Percentiles rank a stretch among this genome's conserved stretches.
phyloP scores from a whole-genome alignment of 92 coral and sea anemone species.

The Palythoa grandiflora region DNA sequence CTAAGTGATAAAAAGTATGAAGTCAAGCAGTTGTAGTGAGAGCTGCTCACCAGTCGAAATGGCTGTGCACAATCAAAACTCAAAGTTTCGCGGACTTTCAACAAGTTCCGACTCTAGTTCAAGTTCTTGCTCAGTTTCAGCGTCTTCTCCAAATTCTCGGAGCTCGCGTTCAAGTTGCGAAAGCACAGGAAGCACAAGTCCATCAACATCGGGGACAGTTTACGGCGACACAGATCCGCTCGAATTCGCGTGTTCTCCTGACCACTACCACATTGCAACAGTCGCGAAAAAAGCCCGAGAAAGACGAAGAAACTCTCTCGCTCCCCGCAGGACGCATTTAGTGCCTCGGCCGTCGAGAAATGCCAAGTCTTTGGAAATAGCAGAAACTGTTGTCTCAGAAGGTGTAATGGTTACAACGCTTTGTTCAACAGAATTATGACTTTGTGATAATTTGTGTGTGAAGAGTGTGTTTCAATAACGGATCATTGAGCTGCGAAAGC shows the following conservation, averaged over 20 bases:
- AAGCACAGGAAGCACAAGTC: slow-evolving; percentile 25
- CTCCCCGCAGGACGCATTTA: slow-evolving; percentile 28
- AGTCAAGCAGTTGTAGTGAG: background rate
- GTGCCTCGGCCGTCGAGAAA: slow-evolving; percentile 39
- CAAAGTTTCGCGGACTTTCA: slow-evolving; percentile 21
- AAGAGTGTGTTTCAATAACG: background rate
- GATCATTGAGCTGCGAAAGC: background rate
- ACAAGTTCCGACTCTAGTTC: slow-evolving; percentile 3
- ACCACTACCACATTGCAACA: slow-evolving; percentile 27
- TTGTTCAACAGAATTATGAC: slow-evolving; percentile 37
- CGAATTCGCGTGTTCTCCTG: slow-evolving; percentile 44
- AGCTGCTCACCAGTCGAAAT: slow-evolving; percentile 31
- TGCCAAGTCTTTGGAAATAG: slow-evolving; percentile 20
- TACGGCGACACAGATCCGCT: slow-evolving; percentile 21
- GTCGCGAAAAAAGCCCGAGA: slow-evolving; percentile 41
- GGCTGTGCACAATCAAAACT: background rate
- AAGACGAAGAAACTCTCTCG: slow-evolving; percentile 38
- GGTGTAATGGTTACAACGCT: slow-evolving; percentile 40
- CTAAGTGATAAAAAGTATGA: background rate
- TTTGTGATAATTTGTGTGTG: background rate
- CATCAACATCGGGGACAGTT: slow-evolving; percentile 25
- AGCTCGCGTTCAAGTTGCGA: slow-evolving; percentile 30
- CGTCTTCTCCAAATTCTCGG: background rate
- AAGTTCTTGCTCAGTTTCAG: background rate
- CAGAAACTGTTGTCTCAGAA: slow-evolving; percentile 27